Percentiles rank a stretch among this genome's conserved stretches.
Conservation (phyloP, 2,113 vertebrate genomes). For the Pollachius pollachius region DNA sequence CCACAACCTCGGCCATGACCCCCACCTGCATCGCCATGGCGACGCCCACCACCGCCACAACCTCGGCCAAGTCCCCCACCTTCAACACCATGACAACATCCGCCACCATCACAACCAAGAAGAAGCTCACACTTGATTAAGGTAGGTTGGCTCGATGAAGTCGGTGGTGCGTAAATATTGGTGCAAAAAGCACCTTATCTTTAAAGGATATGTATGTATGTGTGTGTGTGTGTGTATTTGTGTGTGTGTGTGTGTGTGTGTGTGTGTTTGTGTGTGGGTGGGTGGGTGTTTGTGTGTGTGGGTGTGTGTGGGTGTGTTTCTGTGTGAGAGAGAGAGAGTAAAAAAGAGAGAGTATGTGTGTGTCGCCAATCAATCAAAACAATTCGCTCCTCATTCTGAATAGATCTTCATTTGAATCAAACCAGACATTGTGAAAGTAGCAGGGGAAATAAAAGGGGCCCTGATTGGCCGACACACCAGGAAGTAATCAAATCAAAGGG, state of each 20-base stretch:
- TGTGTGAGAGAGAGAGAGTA: neutral
- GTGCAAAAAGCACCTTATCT: slow-evolving; percentile 9
- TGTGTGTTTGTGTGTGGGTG: neutral
- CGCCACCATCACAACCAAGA: neutral
- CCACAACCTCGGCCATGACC: no score
- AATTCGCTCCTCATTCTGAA: slow-evolving; percentile 16
- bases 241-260: neutral
- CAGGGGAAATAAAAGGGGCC: slow-evolving; percentile 13
- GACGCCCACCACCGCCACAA: neutral
- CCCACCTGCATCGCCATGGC: no score
- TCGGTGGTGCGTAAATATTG: no score
- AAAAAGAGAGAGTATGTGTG: slow-evolving; percentile 4
- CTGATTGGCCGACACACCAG: slow-evolving; percentile 52
- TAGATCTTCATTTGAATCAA: slow-evolving; percentile 27
- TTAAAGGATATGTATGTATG: no score
- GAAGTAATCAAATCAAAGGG: slow-evolving; percentile 60
- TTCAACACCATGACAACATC: no score
- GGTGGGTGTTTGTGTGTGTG: neutral
- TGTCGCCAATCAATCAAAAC: slow-evolving; percentile 20
- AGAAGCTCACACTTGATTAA: no score
- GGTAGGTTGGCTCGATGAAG: no score
- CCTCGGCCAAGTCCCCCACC: no score
- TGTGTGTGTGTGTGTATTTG: neutral
- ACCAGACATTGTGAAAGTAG: slow-evolving; percentile 27
- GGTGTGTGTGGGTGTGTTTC: neutral